Evolutionary conservation across 2,888 invertebrate genomes (phyloP), one percentile per base, ranked within the genome.

Genomic region (Troides helena): DNA sequence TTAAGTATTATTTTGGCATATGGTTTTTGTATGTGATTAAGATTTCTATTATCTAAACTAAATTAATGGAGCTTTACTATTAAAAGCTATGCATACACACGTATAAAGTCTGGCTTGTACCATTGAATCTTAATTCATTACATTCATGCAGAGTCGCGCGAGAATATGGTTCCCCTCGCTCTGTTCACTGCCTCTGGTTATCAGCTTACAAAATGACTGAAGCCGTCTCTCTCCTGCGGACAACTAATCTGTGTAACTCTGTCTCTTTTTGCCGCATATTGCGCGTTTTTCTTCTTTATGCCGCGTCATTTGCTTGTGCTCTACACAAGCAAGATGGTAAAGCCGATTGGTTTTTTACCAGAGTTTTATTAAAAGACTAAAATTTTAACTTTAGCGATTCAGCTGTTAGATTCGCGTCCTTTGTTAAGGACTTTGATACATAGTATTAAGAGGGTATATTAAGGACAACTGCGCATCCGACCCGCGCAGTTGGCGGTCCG

Each of bases 251-350:
- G 79, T 81, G 84, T 89, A 85, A 77, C 76, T 76, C 84, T 79
- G 81, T 91, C 90, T 82, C 88, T 84, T 83, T 92, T 85, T 75
- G 78, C 80, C 89, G 87, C 85, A 87, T 87, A 89, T 88, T 90
- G 89, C 90, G 88, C 90, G 90, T 91, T 92, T 92, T 92, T 92
- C 91, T 92, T 90, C 88, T 91, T 90, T 92, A 46, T 91, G 88
- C 87, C 91, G 88, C 90, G 90, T 90, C 90, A 90, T 90, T 89
- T 87, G 88, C 84, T 84, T 85, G 85, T 86, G 85, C 84, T 82
- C 84, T 86, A 84, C 81, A 85, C 83, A 85, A 86, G 79, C 83
- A 82, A 82, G 84, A 82, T 87, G 81, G 81, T 84, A 82, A 83
- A 84, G 74, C 74, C 73, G 78, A 80, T 79, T 77, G 79, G 81